Conservation (phyloP, 37 sponge, comb jelly and placozoan genomes). For the Mnemiopsis leidyi region DNA sequence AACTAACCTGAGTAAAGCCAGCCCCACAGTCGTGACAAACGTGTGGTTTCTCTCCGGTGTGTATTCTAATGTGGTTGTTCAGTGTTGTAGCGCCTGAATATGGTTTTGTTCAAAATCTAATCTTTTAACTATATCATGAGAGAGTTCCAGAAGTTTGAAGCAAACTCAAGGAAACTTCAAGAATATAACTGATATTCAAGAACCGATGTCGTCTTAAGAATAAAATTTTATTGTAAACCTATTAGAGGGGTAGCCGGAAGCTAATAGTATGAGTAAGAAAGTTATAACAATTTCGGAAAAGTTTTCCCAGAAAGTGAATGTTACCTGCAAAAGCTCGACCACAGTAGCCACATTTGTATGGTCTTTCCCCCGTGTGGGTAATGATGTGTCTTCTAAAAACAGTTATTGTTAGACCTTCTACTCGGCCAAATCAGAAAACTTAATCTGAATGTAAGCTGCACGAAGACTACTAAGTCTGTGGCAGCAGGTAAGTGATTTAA, state of each 20-base stretch:
- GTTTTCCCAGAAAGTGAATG: neutral
- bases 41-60: constrained; percentile 58
- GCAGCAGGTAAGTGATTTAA: no score
- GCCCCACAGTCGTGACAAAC: constrained; percentile 62
- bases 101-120: neutral
- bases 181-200: no score
- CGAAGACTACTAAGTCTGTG: no score
- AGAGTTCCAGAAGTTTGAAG: neutral
- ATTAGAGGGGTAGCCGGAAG: no score
- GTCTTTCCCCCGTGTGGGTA: constrained; percentile 57
- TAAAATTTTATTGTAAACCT: no score
- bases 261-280: no score
- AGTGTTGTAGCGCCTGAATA: constrained; percentile 49
- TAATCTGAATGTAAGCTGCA: no score
- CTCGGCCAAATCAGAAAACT: no score
- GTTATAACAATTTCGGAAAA: neutral
- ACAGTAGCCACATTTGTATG: constrained; percentile 63
- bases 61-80: constrained; percentile 59
- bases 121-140: neutral
- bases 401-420: no score
- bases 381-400: constrained; percentile 43
- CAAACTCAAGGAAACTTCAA: no score
- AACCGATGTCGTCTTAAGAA: no score
- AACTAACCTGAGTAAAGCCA: constrained; percentile 61
- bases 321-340: constrained; percentile 56